Base-by-base conservation (phyloP, 2,888 invertebrate species). In the Petrophora chlorosata region DNA sequence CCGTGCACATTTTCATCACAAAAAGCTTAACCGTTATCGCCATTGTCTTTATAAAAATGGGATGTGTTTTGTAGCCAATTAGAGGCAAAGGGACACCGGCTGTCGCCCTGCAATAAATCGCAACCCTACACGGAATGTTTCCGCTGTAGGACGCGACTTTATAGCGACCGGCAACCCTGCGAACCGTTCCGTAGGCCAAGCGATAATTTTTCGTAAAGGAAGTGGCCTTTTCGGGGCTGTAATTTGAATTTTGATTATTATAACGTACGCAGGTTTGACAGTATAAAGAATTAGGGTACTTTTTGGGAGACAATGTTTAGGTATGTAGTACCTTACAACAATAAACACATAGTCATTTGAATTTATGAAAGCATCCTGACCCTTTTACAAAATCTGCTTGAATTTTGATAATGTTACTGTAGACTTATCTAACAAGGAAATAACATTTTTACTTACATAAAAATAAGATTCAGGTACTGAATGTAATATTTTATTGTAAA, bases 1-100 rank as follows among this genome's bases (percentile, higher is more conserved):
- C 58, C 56, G 52, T 51, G 52, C 52, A 43, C 54, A 60, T 65
- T 63, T 59, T 51, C 52, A 52, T 47, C 42, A 50, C 34, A 57
- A 39, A 51, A 52, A 53, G 56, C 44, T 47, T 65, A 70, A 65
- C 75, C 75, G 76, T 77, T 83, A 82, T 85, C 84, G 73, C 64
- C 26, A 64, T 58, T 62, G 65, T 67, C 65, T 79, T 81, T 81
- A 81, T 73, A 67, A 79, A 77, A 82, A 85, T 83, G 79, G 81
- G 76, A 74, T 79, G 78, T 79, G 77, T 89, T 90, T 90, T 90
- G 89, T 89, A 88, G 78, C 82, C 85, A 88, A 89, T 89, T 89
- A 89, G 83, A 81, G 74, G 73, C 74, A 79, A 85, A 83, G 78
- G 82, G 81, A 78, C 78, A 74, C 81, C 82, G 81, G 77, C 78